Evolutionary conservation across 2,797 vertebrate species (phyloP), one percentile per base, ranked within the genome.

Genomic region (Spinibarbus caldwelli): DNA sequence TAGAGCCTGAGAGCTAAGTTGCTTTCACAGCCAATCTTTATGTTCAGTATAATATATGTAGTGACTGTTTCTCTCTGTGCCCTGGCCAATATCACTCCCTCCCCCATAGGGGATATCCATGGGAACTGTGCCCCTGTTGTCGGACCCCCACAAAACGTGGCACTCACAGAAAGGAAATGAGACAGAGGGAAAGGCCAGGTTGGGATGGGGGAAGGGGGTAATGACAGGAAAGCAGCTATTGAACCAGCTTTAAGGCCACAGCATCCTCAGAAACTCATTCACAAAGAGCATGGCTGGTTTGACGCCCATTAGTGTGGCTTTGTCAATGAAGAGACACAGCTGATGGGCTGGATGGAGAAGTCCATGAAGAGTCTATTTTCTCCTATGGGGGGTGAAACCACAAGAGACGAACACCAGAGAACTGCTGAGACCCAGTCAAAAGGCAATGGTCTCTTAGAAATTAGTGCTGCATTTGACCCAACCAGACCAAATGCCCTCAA

Each of bases 51-150:
- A 92, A 94, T 92, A 91, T 85, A 91, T 93, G 90, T 87, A 91
- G 90, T 85, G 77, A 85, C 86, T 87, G 88, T 92, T 93, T 90
- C 90, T 93, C 91, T 91, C 90, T 89, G 87, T 90, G 92, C 89
- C 92, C 94, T 94, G 94, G 93, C 89, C 91, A 93, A 88, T 93
- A 93, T 95, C 93, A 94, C 91, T 91, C 87, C 43, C 86, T 89
- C 93, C 92, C 93, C 87, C 2, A 91, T 92, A 92, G 90, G 86
- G 89, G 88, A 92, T 91, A 93, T 92, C 91, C 91, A 93, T 95
- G 94, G 90, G 94, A 95, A 95, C 92, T 76, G 15, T 93, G 85
- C 41, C 90, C 85, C 89, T 82, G 87, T 92, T 90, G 84, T 87
- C 77, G n/a, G 72, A 80, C 47, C 81, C 83, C 66, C 83, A 73